Evolutionary conservation across 2,797 vertebrate genomes (phyloP).

Genomic region (Cheirogaleus major): DNA sequence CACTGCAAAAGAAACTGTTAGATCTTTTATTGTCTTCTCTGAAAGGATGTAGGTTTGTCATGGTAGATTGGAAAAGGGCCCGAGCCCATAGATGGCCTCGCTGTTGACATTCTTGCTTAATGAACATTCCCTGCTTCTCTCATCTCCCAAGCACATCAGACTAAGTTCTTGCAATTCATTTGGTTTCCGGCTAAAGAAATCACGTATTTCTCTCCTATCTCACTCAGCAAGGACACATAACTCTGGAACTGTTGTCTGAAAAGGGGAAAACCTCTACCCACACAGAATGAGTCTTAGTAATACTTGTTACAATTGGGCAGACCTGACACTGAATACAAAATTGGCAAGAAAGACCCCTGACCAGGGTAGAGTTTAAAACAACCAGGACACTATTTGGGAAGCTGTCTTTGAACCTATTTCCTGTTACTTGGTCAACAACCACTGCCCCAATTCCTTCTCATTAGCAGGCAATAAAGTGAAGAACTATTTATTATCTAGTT

Average conservation of each 20-base stretch:
- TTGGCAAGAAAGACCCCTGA: not conserved
- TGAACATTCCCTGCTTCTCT: not conserved
- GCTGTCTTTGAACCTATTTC: not conserved
- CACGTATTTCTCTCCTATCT: not conserved
- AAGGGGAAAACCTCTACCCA: not conserved
- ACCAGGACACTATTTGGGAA: not conserved
- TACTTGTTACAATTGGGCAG: not conserved
- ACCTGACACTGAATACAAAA: not conserved
- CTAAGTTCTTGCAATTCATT: not conserved
- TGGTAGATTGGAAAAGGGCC: not conserved
- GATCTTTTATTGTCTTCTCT: not conserved
- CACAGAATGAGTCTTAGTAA: not conserved
- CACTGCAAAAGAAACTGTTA: not conserved
- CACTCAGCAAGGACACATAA: not conserved
- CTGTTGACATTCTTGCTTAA: not conserved
- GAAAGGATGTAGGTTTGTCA: not conserved
- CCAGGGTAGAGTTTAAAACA: not conserved
- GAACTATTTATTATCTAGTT: not conserved
- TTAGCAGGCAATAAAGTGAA: not conserved
- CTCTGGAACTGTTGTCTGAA: not conserved
- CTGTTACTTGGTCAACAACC: not conserved
- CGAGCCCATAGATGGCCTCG: not conserved
- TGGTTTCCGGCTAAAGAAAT: not conserved
- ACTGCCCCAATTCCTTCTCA: not conserved
- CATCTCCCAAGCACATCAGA: not conserved